Percentiles rank a stretch among this genome's conserved stretches.
These are phyloP conservation scores for Ia io DNA, from an alignment of 2,113 vertebrate genomes.

Conservation along the genomic window DNA sequence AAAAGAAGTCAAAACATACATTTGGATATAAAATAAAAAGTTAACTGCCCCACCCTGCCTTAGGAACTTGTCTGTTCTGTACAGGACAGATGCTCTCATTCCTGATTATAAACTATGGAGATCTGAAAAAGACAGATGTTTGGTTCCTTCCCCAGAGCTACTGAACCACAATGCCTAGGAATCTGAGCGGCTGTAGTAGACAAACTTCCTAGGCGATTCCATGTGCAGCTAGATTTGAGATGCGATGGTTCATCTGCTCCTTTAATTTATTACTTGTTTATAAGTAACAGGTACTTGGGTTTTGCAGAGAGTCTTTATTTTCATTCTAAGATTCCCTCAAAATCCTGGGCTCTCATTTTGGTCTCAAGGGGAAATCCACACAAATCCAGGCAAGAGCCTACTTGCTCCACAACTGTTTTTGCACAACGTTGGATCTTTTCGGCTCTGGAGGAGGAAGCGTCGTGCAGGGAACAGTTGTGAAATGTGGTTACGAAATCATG, in stretches of 20 bases:
- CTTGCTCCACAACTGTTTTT: neutral
- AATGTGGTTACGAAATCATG: slow-evolving; percentile 4
- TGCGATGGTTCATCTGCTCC: neutral
- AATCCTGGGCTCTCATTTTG: neutral
- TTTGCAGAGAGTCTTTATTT: neutral
- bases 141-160: neutral
- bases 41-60: neutral
- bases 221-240: neutral
- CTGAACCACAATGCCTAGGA: neutral
- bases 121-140: neutral
- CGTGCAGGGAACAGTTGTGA: neutral
- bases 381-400: neutral
- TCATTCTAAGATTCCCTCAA: neutral
- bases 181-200: neutral
- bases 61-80: neutral
- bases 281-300: neutral
- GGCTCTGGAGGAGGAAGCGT: neutral
- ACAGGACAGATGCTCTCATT: neutral
- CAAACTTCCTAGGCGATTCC: neutral
- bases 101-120: neutral
- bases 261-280: neutral
- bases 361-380: neutral
- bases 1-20: neutral
- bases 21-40: neutral
- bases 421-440: neutral